phyloP scores from a whole-genome alignment of 2,113 vertebrate species.

The Oncorhynchus nerka region DNA sequence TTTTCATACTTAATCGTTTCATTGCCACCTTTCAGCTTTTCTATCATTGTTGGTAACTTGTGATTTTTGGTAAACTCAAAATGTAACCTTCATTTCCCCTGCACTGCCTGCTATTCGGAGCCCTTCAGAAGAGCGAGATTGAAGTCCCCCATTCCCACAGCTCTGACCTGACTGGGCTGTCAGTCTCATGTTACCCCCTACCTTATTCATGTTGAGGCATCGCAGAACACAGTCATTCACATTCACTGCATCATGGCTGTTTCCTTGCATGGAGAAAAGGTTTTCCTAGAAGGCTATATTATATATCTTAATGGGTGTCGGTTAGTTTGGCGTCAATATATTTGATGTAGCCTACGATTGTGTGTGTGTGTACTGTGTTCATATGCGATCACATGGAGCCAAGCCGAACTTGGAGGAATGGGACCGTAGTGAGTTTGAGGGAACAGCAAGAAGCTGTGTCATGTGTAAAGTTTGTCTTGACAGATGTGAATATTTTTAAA shows the following conservation, averaged over 20 bases:
- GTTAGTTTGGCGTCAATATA: constrained; percentile 14
- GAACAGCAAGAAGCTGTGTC: too few species aligned
- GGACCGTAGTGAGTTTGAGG: too few species aligned
- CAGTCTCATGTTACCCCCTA: constrained; percentile 41
- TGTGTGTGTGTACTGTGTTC: too few species aligned
- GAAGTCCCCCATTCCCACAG: constrained; percentile 22
- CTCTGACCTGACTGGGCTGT: constrained; percentile 28
- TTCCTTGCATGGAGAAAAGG: constrained; percentile 1
- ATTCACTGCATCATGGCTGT: background rate
- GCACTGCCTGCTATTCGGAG: constrained; percentile 47
- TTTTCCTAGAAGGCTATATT: constrained; percentile 19
- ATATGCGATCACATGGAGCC: too few species aligned
- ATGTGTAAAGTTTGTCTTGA: too few species aligned
- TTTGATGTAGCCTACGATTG: constrained; percentile 4
- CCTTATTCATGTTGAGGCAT: constrained; percentile 42
- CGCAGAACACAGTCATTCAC: constrained; percentile 23
- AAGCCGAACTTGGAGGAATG: too few species aligned
- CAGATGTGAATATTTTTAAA: background rate
- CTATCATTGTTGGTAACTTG: background rate
- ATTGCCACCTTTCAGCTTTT: background rate
- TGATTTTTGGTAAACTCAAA: background rate
- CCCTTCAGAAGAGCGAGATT: background rate
- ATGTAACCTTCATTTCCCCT: background rate
- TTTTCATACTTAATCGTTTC: too few species aligned
- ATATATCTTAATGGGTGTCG: background rate